These are phyloP conservation scores for Papilio gigon DNA, from an alignment of 2,888 invertebrate species.

Conservation along the genomic window DNA sequence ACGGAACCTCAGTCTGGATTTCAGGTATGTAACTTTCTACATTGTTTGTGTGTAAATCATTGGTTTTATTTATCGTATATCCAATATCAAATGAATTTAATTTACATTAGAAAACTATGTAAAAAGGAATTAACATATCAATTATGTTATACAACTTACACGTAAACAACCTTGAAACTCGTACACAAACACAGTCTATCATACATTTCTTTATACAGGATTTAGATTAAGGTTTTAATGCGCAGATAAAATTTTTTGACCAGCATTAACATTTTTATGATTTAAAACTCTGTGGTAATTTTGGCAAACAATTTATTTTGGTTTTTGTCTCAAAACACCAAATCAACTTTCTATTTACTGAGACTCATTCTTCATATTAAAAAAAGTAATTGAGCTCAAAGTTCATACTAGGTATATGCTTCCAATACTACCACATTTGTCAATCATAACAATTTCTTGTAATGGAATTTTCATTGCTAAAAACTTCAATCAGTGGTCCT, in stretches of 20 bases:
- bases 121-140: not conserved
- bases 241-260: not conserved
- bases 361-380: not conserved
- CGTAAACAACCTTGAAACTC: slow-evolving; percentile 30
- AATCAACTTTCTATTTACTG: slow-evolving; percentile 11
- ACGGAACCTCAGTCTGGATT: slow-evolving; percentile 94
- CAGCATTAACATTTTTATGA: not conserved
- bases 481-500: slow-evolving; percentile 12
- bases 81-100: not conserved
- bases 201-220: too few relatives aligned
- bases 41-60: slow-evolving; percentile 5
- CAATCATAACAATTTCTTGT: slow-evolving; percentile 21
- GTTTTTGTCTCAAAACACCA: not conserved
- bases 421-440: slow-evolving; percentile 17
- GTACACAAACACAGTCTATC: slow-evolving; percentile 23
- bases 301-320: too few relatives aligned
- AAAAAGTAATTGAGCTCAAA: slow-evolving; percentile 15
- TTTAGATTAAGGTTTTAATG: slow-evolving; percentile 3
- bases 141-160: slow-evolving; percentile 5
- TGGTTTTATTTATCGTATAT: not conserved
- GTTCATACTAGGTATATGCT: not conserved
- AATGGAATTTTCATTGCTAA: slow-evolving; percentile 12
- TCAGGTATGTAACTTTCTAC: slow-evolving; percentile 84
- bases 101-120: not conserved
- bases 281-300: not conserved